These are phyloP conservation scores for Hydra vulgaris DNA, from an alignment of 30 jellyfish, hydroid and myxozoan species.

Conservation along the genomic window DNA sequence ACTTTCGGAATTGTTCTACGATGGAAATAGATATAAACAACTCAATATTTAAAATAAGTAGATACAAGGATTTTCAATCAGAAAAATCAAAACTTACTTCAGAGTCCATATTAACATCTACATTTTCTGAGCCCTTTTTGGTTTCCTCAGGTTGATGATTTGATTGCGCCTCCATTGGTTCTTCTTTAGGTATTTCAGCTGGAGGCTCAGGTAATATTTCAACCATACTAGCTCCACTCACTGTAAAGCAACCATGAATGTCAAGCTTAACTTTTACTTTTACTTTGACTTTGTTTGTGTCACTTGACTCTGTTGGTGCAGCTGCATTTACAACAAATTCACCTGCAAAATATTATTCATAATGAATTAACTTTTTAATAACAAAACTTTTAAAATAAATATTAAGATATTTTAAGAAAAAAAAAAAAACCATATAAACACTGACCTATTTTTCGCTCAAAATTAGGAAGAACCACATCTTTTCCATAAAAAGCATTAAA, in stretches of 20 bases:
- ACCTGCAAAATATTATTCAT: slow-evolving; percentile 43
- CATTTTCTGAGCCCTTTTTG: neutral
- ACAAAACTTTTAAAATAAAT: neutral
- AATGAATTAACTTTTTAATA: neutral
- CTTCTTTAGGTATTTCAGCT: slow-evolving; percentile 28
- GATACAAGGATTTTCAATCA: too few relatives aligned
- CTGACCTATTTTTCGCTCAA: slow-evolving; percentile 50
- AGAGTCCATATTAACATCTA: neutral
- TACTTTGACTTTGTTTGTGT: slow-evolving; percentile 50
- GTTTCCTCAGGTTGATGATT: neutral
- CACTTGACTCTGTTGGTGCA: slow-evolving; percentile 67
- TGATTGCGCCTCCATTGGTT: slow-evolving; percentile 57
- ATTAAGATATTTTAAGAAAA: too few relatives aligned
- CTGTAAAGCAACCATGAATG: slow-evolving; percentile 65
- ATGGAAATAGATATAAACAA: neutral
- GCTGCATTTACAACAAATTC: slow-evolving; percentile 59
- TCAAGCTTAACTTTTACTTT: slow-evolving; percentile 70
- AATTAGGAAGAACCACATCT: slow-evolving; percentile 52
- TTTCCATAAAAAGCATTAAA: slow-evolving; percentile 53
- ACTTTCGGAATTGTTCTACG: neutral
- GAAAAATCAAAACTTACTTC: slow-evolving; percentile 7
- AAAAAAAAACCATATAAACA: too few relatives aligned
- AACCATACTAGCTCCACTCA: slow-evolving; percentile 68
- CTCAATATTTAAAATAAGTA: neutral
- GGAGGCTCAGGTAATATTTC: slow-evolving; percentile 72